phyloP scores from a whole-genome alignment of 2,113 vertebrate genomes.

The Crocuta crocuta region DNA sequence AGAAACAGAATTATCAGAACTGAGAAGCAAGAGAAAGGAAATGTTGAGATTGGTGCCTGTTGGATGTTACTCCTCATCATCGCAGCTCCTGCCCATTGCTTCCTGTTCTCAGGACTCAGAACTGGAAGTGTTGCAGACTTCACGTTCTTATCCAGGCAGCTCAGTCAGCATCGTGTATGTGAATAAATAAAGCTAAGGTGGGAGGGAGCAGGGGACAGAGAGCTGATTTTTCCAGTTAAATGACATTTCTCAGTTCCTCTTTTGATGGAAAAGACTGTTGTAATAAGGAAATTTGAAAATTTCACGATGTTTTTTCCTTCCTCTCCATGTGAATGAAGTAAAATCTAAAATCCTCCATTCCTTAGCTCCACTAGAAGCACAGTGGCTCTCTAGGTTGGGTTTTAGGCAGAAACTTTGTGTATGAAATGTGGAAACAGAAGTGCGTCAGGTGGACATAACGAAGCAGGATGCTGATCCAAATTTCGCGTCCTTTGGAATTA shows the following conservation, averaged over 20 bases:
- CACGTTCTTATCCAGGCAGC: neutral
- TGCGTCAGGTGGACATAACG: neutral
- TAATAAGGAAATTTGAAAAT: neutral
- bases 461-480: neutral
- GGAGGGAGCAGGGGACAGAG: accelerated
- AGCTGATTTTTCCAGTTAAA: neutral
- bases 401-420: neutral
- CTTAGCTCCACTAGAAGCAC: neutral
- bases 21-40: neutral
- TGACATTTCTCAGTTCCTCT: neutral
- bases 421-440: neutral
- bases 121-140: neutral
- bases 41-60: neutral
- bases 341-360: constrained; percentile 2
- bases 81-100: neutral
- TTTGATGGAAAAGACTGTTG: neutral
- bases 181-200: neutral
- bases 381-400: neutral
- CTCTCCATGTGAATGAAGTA: neutral
- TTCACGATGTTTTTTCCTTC: neutral
- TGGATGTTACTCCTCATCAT: neutral
- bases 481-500: constrained; percentile 18
- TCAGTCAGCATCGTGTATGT: neutral
- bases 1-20: neutral
- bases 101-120: neutral